Conservation (phyloP, 37 sponge, comb jelly and placozoan species). For the Bolinopsis microptera region DNA sequence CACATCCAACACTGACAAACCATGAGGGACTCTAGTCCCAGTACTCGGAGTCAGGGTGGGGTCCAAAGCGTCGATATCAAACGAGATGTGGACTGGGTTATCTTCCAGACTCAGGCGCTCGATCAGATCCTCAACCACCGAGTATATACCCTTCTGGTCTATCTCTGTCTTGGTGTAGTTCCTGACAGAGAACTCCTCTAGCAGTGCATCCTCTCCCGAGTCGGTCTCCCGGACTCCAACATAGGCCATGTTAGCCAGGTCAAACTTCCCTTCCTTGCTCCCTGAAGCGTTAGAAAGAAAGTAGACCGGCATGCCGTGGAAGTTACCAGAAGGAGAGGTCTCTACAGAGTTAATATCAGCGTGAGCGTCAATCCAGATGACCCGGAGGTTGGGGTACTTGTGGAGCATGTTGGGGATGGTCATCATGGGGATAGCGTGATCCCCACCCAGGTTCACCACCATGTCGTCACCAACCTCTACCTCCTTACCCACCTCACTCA, state of each 20-base stretch:
- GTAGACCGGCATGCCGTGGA: constrained; percentile 30
- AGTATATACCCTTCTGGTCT: neutral
- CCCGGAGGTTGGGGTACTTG: neutral
- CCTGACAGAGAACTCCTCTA: neutral
- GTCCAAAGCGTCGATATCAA: constrained; percentile 26
- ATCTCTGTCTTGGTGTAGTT: constrained; percentile 26
- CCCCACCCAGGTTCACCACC: constrained; percentile 5
- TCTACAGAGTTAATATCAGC: constrained; percentile 40
- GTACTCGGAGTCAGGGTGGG: constrained; percentile 1
- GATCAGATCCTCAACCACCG: neutral
- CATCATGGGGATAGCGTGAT: neutral
- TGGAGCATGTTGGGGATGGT: neutral
- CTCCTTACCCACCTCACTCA: neutral
- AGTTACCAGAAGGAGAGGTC: neutral
- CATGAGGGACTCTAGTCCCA: neutral
- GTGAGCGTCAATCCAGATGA: constrained; percentile 55
- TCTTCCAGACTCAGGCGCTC: neutral
- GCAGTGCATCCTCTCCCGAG: neutral
- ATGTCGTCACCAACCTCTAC: neutral
- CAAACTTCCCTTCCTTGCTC: neutral
- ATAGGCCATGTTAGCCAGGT: neutral
- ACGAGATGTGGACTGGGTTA: constrained; percentile 11
- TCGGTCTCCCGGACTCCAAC: neutral
- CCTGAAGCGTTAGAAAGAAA: neutral
- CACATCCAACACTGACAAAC: neutral